Conservation (phyloP, 1,140 invertebrate species). For the Atopsyche davidsoni region DNA sequence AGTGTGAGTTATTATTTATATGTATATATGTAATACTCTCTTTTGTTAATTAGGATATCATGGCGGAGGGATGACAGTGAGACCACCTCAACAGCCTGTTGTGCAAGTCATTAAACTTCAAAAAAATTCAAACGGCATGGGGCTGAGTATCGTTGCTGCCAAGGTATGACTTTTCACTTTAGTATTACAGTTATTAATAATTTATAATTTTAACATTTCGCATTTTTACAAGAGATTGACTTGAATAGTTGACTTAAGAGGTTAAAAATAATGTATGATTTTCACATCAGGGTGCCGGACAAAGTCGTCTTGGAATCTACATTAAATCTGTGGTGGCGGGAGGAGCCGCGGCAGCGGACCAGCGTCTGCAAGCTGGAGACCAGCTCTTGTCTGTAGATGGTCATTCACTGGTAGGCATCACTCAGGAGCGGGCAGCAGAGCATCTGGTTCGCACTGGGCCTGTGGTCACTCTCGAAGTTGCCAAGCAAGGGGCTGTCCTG, state of each 20-base stretch:
- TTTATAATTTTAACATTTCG: too few relatives aligned
- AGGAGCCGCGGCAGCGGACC: slow-evolving; percentile 92
- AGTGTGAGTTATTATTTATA: too few relatives aligned
- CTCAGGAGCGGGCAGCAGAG: slow-evolving; percentile 95
- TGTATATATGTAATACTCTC: background rate
- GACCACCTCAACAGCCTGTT: slow-evolving; percentile 51
- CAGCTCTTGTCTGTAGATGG: slow-evolving; percentile 96
- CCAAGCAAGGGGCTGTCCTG: slow-evolving; percentile 94
- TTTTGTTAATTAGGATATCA: slow-evolving; percentile 42
- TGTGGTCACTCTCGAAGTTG: slow-evolving; percentile 90
- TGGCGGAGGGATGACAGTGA: slow-evolving; percentile 48
- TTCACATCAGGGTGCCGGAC: slow-evolving; percentile 72
- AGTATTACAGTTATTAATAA: too few relatives aligned
- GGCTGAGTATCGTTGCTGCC: slow-evolving; percentile 87
- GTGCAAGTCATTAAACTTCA: slow-evolving; percentile 83
- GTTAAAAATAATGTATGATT: too few relatives aligned
- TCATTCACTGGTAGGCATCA: slow-evolving; percentile 91
- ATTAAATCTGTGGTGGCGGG: slow-evolving; percentile 96
- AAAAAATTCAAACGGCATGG: slow-evolving; percentile 89
- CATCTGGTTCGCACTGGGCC: slow-evolving; percentile 91
- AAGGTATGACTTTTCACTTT: slow-evolving; percentile 68
- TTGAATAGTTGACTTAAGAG: too few relatives aligned
- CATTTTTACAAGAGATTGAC: too few relatives aligned
- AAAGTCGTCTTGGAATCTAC: slow-evolving; percentile 90
- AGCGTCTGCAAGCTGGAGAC: slow-evolving; percentile 91